Evolutionary conservation across 2,113 vertebrate species (phyloP), one percentile per base, ranked within the genome.

Genomic region (Bungarus multicinctus): DNA sequence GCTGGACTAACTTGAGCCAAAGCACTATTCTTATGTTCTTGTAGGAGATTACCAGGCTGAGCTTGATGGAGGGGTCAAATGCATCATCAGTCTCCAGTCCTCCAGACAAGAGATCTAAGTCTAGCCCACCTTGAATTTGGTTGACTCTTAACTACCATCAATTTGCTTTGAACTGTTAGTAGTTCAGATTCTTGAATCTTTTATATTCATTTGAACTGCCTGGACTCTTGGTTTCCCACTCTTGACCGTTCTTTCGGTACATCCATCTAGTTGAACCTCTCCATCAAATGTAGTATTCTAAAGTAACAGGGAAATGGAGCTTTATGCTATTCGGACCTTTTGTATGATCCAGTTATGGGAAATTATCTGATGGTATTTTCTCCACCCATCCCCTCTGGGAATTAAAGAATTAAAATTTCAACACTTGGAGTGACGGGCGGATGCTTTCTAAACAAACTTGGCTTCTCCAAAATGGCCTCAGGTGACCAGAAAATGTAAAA

Each of bases 401-500:
- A 69, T 74, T 4, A 54, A 52, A 74, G 43, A 88, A 92, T 88
- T 88, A 92, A 92, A 53, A 74, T 92, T 88, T 88, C 50, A 88
- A 52, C 86, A 92, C 58, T 87, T 87, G n/a, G 23, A 92, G 91
- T 74, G 47, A 74, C 7, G 43, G 27, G 50, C 0, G 30, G 58
- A 47, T 43, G 55, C 20, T 86, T 85, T 86, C 30, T 57, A 90
- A 50, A 91, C 87, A 88, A 88, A 54, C 60, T 88, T 92, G 87
- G n/a, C 58, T 92, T 88, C 86, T 88, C 47, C 23, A 74, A 43
- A 88, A 92, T 43, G n/a, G 57, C 86, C 86, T 88, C 57, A 88
- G 86, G 86, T 88, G 91, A 88, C 91, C 86, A 55, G 50, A 45
- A 88, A 88, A 74, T 88, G 58, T 34, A 92, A 88, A 92, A 92